phyloP scores from a whole-genome alignment of 1,140 invertebrate species.

The Pogonomyrmex californicus region DNA sequence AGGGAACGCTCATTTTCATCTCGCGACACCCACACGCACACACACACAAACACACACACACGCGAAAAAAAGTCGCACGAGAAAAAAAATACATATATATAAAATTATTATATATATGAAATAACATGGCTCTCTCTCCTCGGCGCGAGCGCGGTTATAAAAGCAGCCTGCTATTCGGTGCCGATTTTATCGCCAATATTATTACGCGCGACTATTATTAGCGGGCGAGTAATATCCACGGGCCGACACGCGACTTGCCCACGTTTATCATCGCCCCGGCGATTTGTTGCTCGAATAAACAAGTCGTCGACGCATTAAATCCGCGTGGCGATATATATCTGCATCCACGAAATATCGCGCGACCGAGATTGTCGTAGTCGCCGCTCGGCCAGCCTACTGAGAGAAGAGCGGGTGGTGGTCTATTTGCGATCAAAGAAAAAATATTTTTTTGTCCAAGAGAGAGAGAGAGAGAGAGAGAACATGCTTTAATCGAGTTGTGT shows the following conservation, averaged over 20 bases:
- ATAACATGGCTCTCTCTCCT: not conserved
- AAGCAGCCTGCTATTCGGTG: slow-evolving; percentile 38
- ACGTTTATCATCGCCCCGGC: slow-evolving; percentile 38
- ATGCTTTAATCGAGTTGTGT: not conserved
- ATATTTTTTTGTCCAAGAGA: slow-evolving; percentile 18
- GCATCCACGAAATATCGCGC: slow-evolving; percentile 14
- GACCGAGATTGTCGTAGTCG: slow-evolving; percentile 1
- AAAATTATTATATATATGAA: not conserved
- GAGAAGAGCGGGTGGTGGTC: not conserved
- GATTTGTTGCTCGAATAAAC: slow-evolving; percentile 54
- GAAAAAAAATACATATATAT: not conserved
- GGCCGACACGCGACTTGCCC: slow-evolving; percentile 26
- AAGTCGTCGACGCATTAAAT: slow-evolving; percentile 42
- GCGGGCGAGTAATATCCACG: slow-evolving; percentile 22
- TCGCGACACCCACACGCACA: slow-evolving; percentile 14
- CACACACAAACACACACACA: too few species aligned
- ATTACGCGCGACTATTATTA: slow-evolving; percentile 57
- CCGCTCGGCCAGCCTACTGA: not conserved
- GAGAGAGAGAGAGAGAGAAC: not conserved
- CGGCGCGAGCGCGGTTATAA: not conserved
- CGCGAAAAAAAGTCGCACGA: too few species aligned
- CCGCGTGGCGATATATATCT: not conserved
- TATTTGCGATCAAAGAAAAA: slow-evolving; percentile 38
- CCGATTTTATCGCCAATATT: slow-evolving; percentile 67
- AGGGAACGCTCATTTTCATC: slow-evolving; percentile 21